A percentile compares a stretch with the other conserved stretches of the same genome.
Conservation (phyloP, 92 coral and sea anemone genomes). For the Parazoanthus swiftii region DNA sequence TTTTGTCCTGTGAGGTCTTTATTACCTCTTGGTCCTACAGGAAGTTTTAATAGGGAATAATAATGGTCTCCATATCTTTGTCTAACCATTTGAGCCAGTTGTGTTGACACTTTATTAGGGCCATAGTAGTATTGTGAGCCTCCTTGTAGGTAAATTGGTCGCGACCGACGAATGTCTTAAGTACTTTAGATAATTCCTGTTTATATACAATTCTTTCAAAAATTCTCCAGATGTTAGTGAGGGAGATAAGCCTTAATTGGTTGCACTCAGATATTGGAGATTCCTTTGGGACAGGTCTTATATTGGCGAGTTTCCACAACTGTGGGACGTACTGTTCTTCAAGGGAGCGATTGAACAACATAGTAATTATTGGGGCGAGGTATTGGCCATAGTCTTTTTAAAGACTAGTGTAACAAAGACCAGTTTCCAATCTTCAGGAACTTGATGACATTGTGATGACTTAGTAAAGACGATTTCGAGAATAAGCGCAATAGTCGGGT, state of each 20-base stretch:
- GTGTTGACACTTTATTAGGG: slow-evolving; percentile 51
- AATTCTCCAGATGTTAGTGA: slow-evolving; percentile 43
- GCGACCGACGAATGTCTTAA: slow-evolving; percentile 23
- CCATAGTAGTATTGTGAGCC: slow-evolving; percentile 46
- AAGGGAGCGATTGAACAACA: slow-evolving; percentile 21
- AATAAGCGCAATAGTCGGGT: neutral
- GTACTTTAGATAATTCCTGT: slow-evolving; percentile 32
- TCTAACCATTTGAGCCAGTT: slow-evolving; percentile 47
- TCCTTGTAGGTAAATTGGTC: slow-evolving; percentile 51
- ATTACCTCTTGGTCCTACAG: neutral
- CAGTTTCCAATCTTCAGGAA: neutral
- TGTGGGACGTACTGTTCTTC: slow-evolving; percentile 34
- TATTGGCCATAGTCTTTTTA: neutral
- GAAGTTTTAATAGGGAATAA: slow-evolving; percentile 28
- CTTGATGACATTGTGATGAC: neutral
- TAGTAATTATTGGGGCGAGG: slow-evolving; percentile 33
- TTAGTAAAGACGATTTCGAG: neutral
- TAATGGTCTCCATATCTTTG: slow-evolving; percentile 31
- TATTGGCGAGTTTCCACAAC: slow-evolving; percentile 33
- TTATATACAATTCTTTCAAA: slow-evolving; percentile 39
- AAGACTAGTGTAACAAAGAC: too few relatives aligned
- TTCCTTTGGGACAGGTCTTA: slow-evolving; percentile 45
- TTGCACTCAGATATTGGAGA: slow-evolving; percentile 37
- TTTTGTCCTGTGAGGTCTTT: slow-evolving; percentile 24
- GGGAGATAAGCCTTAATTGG: slow-evolving; percentile 42